phyloP scores from a whole-genome alignment of 2,113 vertebrate genomes.

The Numenius arquata region DNA sequence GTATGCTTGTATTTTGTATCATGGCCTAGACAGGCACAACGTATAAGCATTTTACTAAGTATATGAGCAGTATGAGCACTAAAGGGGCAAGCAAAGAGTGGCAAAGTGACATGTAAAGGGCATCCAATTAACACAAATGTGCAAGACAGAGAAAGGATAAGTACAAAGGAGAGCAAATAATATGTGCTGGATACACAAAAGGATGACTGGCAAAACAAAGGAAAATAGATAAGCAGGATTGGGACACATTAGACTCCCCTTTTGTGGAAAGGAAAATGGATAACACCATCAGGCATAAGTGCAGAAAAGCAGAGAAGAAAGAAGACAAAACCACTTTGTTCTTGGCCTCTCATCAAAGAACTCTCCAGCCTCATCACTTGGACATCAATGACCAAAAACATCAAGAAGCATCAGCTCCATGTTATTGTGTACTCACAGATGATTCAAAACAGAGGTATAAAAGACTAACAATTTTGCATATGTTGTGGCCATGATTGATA shows the following conservation, averaged over 20 bases:
- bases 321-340: background rate
- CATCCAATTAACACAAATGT: background rate
- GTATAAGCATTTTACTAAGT: background rate
- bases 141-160: background rate
- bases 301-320: background rate
- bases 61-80: background rate
- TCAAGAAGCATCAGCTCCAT: background rate
- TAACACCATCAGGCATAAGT: background rate
- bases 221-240: background rate
- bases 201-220: background rate
- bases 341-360: background rate
- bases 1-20: background rate
- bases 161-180: background rate
- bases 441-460: background rate
- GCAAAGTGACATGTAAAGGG: background rate
- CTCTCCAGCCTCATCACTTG: background rate
- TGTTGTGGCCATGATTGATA: background rate
- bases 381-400: rapidly evolving
- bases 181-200: background rate
- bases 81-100: background rate
- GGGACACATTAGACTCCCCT: background rate
- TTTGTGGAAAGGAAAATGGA: background rate
- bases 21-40: background rate
- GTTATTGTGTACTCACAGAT: background rate
- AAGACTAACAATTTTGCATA: background rate